phyloP scores from a whole-genome alignment of 92 coral and sea anemone genomes.

The Plumapathes pennacea region DNA sequence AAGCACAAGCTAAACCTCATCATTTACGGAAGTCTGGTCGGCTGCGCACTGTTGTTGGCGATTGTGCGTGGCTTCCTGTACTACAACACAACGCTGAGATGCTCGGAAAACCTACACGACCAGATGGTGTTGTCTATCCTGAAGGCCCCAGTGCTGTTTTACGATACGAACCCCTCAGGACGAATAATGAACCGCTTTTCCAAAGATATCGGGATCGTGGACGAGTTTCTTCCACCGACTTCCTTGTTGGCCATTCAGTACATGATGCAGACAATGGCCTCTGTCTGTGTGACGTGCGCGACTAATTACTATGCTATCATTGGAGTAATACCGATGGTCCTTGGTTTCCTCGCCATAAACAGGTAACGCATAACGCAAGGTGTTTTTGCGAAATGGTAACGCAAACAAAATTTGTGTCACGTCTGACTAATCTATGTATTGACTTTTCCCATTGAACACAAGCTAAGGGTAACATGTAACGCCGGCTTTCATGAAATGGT shows the following conservation, averaged over 20 bases:
- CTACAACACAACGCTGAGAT: slow-evolving; percentile 74
- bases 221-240: slow-evolving; percentile 86
- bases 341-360: slow-evolving; percentile 71
- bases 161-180: slow-evolving; percentile 88
- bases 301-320: slow-evolving; percentile 80
- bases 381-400: too few species aligned
- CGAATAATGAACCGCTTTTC: slow-evolving; percentile 85
- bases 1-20: slow-evolving; percentile 83
- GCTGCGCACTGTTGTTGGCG: slow-evolving; percentile 82
- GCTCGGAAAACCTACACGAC: slow-evolving; percentile 83
- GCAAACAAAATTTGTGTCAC: too few species aligned
- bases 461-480: too few species aligned
- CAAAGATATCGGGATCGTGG: slow-evolving; percentile 87
- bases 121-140: slow-evolving; percentile 84
- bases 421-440: too few species aligned
- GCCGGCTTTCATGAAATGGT: too few species aligned
- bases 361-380: too few species aligned
- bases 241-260: slow-evolving; percentile 81
- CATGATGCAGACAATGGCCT: slow-evolving; percentile 80
- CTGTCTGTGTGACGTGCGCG: slow-evolving; percentile 84
- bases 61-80: slow-evolving; percentile 75
- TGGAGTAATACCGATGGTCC: slow-evolving; percentile 82
- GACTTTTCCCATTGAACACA: too few species aligned
- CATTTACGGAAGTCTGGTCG: slow-evolving; percentile 77
- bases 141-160: slow-evolving; percentile 76